phyloP scores from a whole-genome alignment of 2,797 vertebrate species.

The Cuniculus paca region DNA sequence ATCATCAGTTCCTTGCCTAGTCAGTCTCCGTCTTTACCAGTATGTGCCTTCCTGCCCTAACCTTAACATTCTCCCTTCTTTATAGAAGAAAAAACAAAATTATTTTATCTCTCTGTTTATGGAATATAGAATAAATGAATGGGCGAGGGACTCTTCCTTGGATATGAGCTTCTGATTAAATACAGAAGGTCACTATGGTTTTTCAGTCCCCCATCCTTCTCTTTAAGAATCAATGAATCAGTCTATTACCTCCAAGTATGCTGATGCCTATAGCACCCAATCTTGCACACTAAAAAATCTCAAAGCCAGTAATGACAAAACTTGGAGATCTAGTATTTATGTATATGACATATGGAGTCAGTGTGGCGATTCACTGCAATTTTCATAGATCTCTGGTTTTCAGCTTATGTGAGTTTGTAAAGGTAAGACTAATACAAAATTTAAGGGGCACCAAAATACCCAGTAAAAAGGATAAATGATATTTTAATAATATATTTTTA shows the following conservation, averaged over 20 bases:
- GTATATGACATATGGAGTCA: not conserved
- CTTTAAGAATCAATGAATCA: not conserved
- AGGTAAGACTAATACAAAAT: not conserved
- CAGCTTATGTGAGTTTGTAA: not conserved
- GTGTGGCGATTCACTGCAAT: not conserved
- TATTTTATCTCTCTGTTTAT: not conserved
- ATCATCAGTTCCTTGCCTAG: not conserved
- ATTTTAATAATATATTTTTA: not conserved
- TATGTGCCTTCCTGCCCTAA: not conserved
- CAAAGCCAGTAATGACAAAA: not conserved
- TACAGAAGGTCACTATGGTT: not conserved
- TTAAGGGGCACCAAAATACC: not conserved
- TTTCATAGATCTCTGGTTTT: conserved; percentile 8
- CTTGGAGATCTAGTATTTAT: not conserved
- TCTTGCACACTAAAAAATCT: not conserved
- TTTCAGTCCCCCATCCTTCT: not conserved
- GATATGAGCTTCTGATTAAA: not conserved
- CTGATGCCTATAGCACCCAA: not conserved
- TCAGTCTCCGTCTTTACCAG: not conserved
- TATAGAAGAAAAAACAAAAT: conserved; percentile 49
- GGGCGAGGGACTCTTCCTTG: not conserved
- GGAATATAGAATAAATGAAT: not conserved
- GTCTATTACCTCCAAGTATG: not conserved
- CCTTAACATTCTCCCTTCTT: not conserved
- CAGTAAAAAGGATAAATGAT: not conserved